phyloP scores from a whole-genome alignment of 2,113 vertebrate genomes.

The Cyprinodon tularosa region DNA sequence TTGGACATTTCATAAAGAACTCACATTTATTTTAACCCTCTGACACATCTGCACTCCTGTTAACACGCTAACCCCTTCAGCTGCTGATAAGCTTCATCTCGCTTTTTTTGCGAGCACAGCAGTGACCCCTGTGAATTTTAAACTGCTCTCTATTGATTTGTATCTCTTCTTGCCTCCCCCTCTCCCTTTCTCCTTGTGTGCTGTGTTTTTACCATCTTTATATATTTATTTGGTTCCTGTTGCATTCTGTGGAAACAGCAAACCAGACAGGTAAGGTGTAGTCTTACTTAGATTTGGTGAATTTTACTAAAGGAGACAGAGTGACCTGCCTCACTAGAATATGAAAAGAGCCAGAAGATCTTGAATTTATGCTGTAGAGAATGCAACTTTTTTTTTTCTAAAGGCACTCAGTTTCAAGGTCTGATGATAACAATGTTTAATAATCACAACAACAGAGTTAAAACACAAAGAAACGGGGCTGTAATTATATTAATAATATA shows the following conservation, averaged over 20 bases:
- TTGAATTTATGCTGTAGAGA: not conserved
- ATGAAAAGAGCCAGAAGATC: not conserved
- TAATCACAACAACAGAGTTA: not conserved
- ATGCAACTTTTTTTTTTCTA: not conserved
- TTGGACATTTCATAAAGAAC: constrained; percentile 38
- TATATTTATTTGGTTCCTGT: constrained; percentile 78
- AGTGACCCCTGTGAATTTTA: constrained; percentile 75
- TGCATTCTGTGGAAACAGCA: constrained; percentile 88
- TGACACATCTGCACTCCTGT: constrained; percentile 13
- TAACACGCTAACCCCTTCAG: constrained; percentile 39
- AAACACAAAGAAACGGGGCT: not conserved
- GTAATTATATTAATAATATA: too few relatives aligned
- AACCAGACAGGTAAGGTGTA: constrained; percentile 95
- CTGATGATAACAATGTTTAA: not conserved
- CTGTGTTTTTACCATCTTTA: constrained; percentile 75
- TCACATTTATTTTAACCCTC: constrained; percentile 17
- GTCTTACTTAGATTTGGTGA: constrained; percentile 64
- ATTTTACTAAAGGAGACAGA: constrained; percentile 57
- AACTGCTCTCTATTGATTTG: constrained; percentile 83
- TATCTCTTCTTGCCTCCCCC: constrained; percentile 77
- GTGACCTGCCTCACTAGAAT: constrained; percentile 66
- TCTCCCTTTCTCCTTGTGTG: constrained; percentile 72
- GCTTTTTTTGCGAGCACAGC: constrained; percentile 56
- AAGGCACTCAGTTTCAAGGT: not conserved
- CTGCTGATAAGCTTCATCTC: constrained; percentile 72